Percentiles rank a stretch among this genome's conserved stretches.
Conservation (phyloP, 2,888 invertebrate species). For the Dynastes hyllus region DNA sequence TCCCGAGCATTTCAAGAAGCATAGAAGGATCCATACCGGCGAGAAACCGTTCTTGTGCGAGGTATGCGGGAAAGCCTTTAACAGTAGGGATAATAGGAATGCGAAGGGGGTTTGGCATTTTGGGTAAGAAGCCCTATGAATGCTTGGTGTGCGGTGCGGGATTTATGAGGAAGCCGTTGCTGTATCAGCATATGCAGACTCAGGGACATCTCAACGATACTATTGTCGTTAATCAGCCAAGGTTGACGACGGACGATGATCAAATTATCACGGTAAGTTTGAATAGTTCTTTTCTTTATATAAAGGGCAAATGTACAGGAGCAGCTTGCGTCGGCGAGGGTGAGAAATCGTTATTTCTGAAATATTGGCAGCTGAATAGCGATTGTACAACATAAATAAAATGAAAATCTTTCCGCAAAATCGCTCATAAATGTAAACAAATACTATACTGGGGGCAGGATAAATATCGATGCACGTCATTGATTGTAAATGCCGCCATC, state of each 20-base stretch:
- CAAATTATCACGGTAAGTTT: conserved; percentile 69
- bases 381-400: no score
- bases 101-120: no score
- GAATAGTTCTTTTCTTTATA: conserved; percentile 27
- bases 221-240: conserved; percentile 88
- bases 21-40: conserved; percentile 84
- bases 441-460: no score
- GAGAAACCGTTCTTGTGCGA: conserved; percentile 63
- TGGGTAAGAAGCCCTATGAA: conserved; percentile 90
- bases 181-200: conserved; percentile 85
- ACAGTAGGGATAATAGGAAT: conserved; percentile 88
- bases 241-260: conserved; percentile 77
- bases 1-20: conserved; percentile 88
- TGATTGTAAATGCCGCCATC: no score
- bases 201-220: conserved; percentile 85
- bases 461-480: no score
- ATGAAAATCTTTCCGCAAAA: no score
- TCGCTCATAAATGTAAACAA: no score
- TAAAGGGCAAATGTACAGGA: no score
- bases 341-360: no score
- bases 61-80: conserved; percentile 89
- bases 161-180: conserved; percentile 87
- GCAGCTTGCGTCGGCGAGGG: no score
- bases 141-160: conserved; percentile 87
- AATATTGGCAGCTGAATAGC: no score